Evolutionary conservation across 2,797 vertebrate species (phyloP), one percentile per base, ranked within the genome.

Genomic region (Helicolenus hilgendorfi): DNA sequence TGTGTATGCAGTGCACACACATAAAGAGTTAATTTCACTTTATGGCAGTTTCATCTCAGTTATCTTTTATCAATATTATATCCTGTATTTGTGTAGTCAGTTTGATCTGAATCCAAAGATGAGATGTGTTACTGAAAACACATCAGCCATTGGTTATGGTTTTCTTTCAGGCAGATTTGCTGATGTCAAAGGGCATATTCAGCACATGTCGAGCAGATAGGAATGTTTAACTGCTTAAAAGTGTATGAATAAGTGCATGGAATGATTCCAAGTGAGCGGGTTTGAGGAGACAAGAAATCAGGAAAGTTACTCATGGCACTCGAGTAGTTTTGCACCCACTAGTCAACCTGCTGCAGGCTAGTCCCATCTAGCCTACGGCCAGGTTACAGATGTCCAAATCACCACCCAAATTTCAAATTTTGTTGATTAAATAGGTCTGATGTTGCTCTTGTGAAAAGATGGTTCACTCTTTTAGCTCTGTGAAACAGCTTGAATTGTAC

Each of bases 271-370:
- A 26, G n/a, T 41, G 68, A 63, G 18, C 35, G 4, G 1, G 26
- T 64, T 72, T 78, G n/a, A 70, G n/a, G 9, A 60, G 36, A 35
- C 4, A 3, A 4, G 33, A 67, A 69, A 27, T 5, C 60, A 78
- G 20, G 2, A 77, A 45, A 55, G 55, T 78, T 72, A 49, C 67
- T 18, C 0, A 5, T 5, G 2, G 55, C 41, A 64, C 11, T 53
- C 0, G 0, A 72, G 72, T 20, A 15, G 5, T 18, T 22, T 7
- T 74, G 59, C 27, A 83, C 22, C 35, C n/a, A 41, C 41, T n/a
- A 59, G 67, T 72, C 65, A 87, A 33, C 36, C 35, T 64, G 63
- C 65, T 75, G 58, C 58, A 79, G 69, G 72, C 72, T 60, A 7
- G 7, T 71, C 11, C 75, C 2, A 4, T 83, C 22, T 58, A 31